Evolutionary conservation across 2,888 invertebrate species (phyloP).

Genomic region (Hypsopygia costalis): DNA sequence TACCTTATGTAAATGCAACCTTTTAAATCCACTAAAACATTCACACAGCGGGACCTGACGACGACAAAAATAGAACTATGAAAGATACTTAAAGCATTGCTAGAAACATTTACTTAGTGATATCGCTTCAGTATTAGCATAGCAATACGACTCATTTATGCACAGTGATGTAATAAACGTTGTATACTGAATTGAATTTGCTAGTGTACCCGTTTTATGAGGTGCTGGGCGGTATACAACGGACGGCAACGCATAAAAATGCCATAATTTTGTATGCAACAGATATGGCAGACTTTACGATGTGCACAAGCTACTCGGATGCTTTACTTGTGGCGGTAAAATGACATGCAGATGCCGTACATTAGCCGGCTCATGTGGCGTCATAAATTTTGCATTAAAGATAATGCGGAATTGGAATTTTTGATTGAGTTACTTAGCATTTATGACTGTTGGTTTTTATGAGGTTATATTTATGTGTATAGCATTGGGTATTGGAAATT

Average conservation of each 20-base stretch:
- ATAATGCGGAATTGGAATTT: slow-evolving; percentile 9
- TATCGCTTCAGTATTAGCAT: neutral
- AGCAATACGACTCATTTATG: slow-evolving; percentile 34
- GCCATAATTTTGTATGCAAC: slow-evolving; percentile 63
- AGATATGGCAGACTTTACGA: slow-evolving; percentile 49
- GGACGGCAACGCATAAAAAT: slow-evolving; percentile 59
- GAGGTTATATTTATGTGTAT: too few species aligned
- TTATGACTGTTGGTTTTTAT: neutral
- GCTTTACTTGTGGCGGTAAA: slow-evolving; percentile 26
- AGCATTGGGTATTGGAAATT: too few species aligned
- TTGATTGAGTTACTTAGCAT: neutral
- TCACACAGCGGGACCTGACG: too few species aligned
- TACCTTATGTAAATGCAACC: too few species aligned
- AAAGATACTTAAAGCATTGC: too few species aligned
- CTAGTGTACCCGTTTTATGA: slow-evolving; percentile 53
- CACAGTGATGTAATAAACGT: slow-evolving; percentile 47
- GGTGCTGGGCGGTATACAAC: slow-evolving; percentile 40
- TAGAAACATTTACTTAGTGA: too few species aligned
- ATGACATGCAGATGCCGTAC: slow-evolving; percentile 26
- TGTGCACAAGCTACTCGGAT: slow-evolving; percentile 15
- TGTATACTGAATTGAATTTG: slow-evolving; percentile 62
- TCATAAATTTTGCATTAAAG: slow-evolving; percentile 16
- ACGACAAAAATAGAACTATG: too few species aligned
- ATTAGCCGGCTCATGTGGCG: slow-evolving; percentile 20
- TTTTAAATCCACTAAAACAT: too few species aligned